Conservation (phyloP, 2,113 vertebrate species). For the Lagopus leucura region DNA sequence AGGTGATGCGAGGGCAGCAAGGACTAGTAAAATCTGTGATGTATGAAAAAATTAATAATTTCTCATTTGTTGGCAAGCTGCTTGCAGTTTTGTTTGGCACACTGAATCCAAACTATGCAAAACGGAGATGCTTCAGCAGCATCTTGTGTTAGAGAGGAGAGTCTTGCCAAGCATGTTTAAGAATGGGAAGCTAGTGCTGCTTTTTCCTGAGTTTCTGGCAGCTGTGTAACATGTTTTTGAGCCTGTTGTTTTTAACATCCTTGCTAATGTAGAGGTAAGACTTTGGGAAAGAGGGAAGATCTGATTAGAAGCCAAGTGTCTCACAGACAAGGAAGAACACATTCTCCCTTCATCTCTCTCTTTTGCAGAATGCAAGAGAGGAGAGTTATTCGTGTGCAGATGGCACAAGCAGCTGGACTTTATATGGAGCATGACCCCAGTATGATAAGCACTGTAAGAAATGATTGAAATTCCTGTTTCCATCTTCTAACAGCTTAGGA, state of each 20-base stretch:
- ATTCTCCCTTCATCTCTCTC: background rate
- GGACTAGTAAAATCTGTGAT: background rate
- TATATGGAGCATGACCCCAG: background rate
- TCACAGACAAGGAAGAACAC: background rate
- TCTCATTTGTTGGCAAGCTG: background rate
- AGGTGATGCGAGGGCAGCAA: background rate
- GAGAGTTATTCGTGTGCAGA: background rate
- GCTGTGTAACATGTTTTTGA: background rate
- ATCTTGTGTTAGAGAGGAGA: background rate
- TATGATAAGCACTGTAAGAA: background rate
- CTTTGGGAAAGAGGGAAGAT: background rate
- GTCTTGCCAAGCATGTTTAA: fast-evolving
- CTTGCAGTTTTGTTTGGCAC: background rate
- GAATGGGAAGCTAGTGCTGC: background rate
- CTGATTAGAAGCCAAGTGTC: background rate
- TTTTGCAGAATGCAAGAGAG: background rate
- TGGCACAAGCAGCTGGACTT: background rate
- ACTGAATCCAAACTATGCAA: background rate
- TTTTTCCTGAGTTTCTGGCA: background rate
- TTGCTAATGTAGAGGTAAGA: background rate
- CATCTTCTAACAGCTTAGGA: background rate
- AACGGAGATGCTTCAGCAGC: background rate
- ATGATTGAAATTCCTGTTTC: background rate
- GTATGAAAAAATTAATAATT: background rate
- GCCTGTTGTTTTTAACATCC: background rate